Evolutionary conservation across 1,140 invertebrate genomes (phyloP).

Genomic region (Drosophila sp.): DNA sequence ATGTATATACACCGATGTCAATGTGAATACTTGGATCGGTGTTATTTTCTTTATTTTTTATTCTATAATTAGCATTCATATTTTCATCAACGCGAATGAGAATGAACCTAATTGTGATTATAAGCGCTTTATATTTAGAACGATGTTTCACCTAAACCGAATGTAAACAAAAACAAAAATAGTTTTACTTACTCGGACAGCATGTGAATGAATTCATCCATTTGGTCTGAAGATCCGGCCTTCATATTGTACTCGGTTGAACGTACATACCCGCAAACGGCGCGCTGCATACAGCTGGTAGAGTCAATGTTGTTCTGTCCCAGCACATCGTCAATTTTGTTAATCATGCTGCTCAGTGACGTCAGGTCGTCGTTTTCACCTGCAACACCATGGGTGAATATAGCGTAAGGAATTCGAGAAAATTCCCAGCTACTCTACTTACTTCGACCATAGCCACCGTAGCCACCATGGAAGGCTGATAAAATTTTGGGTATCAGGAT

Average conservation of each 20-base stretch:
- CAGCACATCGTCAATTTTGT: conserved; percentile 88
- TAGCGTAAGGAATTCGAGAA: not conserved
- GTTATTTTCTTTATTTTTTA: conserved; percentile 9
- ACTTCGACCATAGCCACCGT: conserved; percentile 89
- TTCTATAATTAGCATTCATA: conserved; percentile 29
- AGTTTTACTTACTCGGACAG: conserved; percentile 85
- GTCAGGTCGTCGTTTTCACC: conserved; percentile 86
- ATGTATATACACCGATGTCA: not conserved
- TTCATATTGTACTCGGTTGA: conserved; percentile 87
- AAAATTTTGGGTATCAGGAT: conserved; percentile 91
- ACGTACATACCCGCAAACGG: conserved; percentile 90
- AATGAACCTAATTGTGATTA: conserved; percentile 39
- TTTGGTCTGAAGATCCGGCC: conserved; percentile 86
- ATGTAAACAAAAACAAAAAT: conserved; percentile 40
- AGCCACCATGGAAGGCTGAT: conserved; percentile 87
- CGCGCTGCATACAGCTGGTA: conserved; percentile 90
- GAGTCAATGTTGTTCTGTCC: conserved; percentile 90
- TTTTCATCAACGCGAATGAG: conserved; percentile 32
- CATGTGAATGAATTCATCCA: conserved; percentile 87
- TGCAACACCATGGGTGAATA: conserved; percentile 17
- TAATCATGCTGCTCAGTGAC: conserved; percentile 87
- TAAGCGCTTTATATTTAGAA: conserved; percentile 49
- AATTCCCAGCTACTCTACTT: conserved; percentile 65
- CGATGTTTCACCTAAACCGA: conserved; percentile 24
- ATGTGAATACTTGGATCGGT: not conserved